Base-by-base conservation (phyloP, 2,113 vertebrate genomes). In the Podarcis muralis region DNA sequence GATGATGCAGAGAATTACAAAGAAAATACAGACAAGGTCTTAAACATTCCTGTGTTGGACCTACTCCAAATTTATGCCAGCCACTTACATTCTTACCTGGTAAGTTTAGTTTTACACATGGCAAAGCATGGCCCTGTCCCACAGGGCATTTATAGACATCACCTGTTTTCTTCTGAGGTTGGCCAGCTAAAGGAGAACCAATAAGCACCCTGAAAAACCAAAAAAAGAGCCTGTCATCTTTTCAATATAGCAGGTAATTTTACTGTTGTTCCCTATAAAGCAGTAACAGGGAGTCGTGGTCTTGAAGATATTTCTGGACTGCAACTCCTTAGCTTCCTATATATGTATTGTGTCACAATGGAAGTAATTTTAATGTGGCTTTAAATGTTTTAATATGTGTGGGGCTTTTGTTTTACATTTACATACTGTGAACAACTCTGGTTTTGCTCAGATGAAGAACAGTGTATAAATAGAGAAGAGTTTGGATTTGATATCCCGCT, bases 71-170 rank as follows among this genome's bases (percentile, higher is more conserved):
- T 57, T 77, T 66, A 43, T 57, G 88, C 1, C 83, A 30, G 0
- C 65, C 57, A 57, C 89, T 85, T 89, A 78, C 84, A 93, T 87
- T 94, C 95, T 57, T 97, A 99, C 99, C 96, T 91, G 98, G 97
- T 71, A 99, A 94, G 11, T 98, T 96, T 92, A 99, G 95, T 94
- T 99, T 99, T 79, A 96, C 82, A 77, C 99, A 99, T 12, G 92
- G 91, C 32, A 91, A 96, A 68, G 96, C 92, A 82, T 62, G 87
- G 27, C 87, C 90, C 79, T 71, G 96, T 43, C 97, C 97, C 25
- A 99, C 98, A 2, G 97, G 98, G 89, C 99, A 99, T 94, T 99
- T 99, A 93, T 99, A 99, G 68, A 99, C 98, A 85, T 99, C 99
- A 43, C 99, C 99, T 9, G 98, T 99, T 94, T 98, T 96, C 90